Conservation (phyloP, 2,113 vertebrate genomes). For the sheep (Ovis aries) region ARS-UI_Ramb_v3.0 NC_056060.1:19241501-19242000, state of each 20-base stretch:
- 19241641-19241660: not conserved
- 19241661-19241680: not conserved
- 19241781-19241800: not conserved
- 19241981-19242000: not conserved
- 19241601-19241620: not conserved
- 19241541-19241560: not conserved
- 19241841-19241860: not conserved
- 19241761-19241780: not conserved
- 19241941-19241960: not conserved
- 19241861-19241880: not conserved
- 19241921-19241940: not conserved
- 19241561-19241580: not conserved
- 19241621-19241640: not conserved
- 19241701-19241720: not conserved
- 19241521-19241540: not conserved
- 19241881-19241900: not conserved
- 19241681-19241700: not conserved
- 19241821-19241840: not conserved
- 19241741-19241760: not conserved
- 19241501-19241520: fast-evolving
- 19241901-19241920: not conserved
- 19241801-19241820: not conserved
- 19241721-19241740: not conserved
- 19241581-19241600: not conserved
- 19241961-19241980: not conserved